Evolutionary conservation across 2,797 vertebrate genomes (phyloP), one percentile per base, ranked within the genome.

Genomic region (Tragopan temminckii): DNA sequence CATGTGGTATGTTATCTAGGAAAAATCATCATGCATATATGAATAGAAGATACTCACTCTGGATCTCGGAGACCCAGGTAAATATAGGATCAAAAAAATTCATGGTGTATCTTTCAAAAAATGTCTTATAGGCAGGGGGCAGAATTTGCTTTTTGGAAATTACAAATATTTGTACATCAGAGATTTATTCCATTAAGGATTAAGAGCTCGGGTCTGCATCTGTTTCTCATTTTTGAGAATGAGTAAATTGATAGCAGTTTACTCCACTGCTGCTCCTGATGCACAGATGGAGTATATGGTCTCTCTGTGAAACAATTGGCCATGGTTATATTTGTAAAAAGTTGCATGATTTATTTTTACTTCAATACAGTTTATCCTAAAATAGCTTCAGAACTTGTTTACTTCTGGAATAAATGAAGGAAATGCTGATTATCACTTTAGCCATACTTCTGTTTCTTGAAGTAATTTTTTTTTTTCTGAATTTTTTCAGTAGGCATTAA

Each of bases 121-220:
- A 1, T 46, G 9, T 59, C 46, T 74, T 64, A 67, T 80, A 72
- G 66, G 4, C 29, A 70, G 17, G 11, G 89, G n/a, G 36, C 38
- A 76, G 35, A n/a, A 82, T 89, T 90, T 94, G 14, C 11, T 85
- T 69, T 85, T 74, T 35, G 67, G 57, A 89, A 85, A 61, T 16
- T 35, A 19, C 31, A 72, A 50, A 35, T 87, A 59, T 75, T 79
- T 81, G 13, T 27, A 20, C 17, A 59, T 31, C 38, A 67, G 19
- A 72, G 4, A 6, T 85, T 9, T 27, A 40, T 74, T 18, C 20
- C 35, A 1, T 82, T 69, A 67, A 46, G n/a, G 20, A 63, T 79
- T 88, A 58, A 69, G n/a, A 62, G 9, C 43, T 79, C 29, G 62
- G n/a, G 53, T 79, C n/a, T 84, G 13, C 59, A 89, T 7, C 27